Evolutionary conservation across 2,113 vertebrate genomes (phyloP), one percentile per base, ranked within the genome.

Genomic region (Neolamprologus cancellatus): DNA sequence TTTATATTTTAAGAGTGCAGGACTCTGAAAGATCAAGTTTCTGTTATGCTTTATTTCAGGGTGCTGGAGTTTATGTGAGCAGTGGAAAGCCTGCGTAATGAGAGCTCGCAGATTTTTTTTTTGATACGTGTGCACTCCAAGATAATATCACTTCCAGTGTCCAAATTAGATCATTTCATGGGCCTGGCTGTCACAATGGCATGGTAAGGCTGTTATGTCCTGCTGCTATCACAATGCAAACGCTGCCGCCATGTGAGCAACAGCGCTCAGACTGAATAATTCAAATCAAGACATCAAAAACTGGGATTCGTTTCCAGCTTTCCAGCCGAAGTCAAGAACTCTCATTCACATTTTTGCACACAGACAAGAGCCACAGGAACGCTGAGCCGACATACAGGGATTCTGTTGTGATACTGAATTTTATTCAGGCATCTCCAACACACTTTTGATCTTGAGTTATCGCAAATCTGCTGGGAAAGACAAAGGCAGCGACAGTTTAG

Each of bases 351-450:
- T 46, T 74, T 28, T 74, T 30, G 4, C 41, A 48, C 23, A n/a
- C 10, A 12, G 44, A 76, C 23, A 76, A 5, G 23, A 50, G 44
- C 4, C 41, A 76, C 71, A 18, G 10, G 71, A 50, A 76, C 10
- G 5, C 23, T 50, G 71, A 76, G 17, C 44, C 44, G 12, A 78
- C 78, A 90, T 52, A 82, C 44, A 61, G 41, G 50, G 28, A 79
- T 48, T 15, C 76, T 82, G 82, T 86, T 90, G 91, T 10, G 91
- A 95, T 87, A 93, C 95, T 94, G 94, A 96, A 94, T 93, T 96
- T 96, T 96, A 96, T 96, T 96, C 95, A 95, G 93, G 89, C 87
- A 95, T 94, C 94, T 88, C 87, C 88, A 90, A 94, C 81, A 93
- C 91, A 87, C 91, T 86, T 93, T 89, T 93, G 93, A 88, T 93